Evolutionary conservation across 1,140 invertebrate genomes (phyloP).

Genomic region (Eurytemora carolleeae): DNA sequence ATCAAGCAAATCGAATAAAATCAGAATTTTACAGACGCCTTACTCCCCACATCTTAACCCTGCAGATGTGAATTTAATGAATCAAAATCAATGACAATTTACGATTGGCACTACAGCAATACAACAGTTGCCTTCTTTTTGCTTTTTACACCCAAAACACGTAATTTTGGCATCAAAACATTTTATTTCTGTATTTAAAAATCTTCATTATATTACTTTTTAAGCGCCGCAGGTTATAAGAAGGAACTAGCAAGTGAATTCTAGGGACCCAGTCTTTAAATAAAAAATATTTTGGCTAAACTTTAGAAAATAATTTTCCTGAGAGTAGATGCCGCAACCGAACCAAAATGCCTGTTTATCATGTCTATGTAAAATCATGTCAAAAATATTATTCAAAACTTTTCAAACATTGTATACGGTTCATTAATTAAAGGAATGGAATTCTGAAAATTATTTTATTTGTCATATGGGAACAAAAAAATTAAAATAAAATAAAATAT

Average conservation of each 20-base stretch:
- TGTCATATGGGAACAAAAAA: neutral
- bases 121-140: too few species aligned
- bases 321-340: constrained; percentile 30
- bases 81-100: too few species aligned
- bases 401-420: constrained; percentile 1
- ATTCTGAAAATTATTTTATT: neutral
- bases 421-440: neutral
- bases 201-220: too few species aligned
- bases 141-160: neutral
- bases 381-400: constrained; percentile 2
- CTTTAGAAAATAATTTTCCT: neutral
- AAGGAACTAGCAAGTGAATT: neutral
- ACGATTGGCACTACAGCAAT: too few species aligned
- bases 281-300: neutral
- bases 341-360: constrained; percentile 43
- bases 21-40: too few species aligned
- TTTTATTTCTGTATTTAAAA: neutral
- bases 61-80: too few species aligned
- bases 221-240: neutral
- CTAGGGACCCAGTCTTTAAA: neutral
- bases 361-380: constrained; percentile 33
- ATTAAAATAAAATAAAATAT: neutral
- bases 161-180: neutral
- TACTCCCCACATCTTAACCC: too few species aligned
- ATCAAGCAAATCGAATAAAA: too few species aligned